Base-by-base conservation (phyloP, 2,888 invertebrate species). In the Fissipunctia ypsillon region DNA sequence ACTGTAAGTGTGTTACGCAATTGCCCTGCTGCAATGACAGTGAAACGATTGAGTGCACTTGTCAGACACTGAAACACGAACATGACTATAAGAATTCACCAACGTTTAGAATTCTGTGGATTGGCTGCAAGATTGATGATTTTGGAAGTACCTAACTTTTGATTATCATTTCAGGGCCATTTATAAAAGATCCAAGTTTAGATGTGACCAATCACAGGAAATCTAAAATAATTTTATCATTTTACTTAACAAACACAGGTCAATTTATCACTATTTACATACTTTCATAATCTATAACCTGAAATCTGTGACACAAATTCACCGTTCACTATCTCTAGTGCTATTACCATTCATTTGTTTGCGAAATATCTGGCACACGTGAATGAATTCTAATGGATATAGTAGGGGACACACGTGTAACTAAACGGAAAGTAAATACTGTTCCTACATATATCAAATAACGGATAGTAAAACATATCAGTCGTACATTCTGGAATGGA, bases 221-320 rank as follows among this genome's bases (percentile, higher is more conserved):
- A 56, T 38, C 57, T 19, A 3, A 43, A 3, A 61, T 25, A 7
- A 12, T 16, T 38, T 35, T 12, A 41, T 7, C 43, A 45, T 50
- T 48, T 14, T 16, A 22, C 7, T 28, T 31, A 38, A 41, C 16
- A 56, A 57, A 48, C 22, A 22, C 38, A 12, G 16, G 22, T 35
- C 16, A 59, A 74, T 43, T 65, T 43, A 68, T 76, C 68, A 76
- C n/a, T 41, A 54, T 56, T 48, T 56, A 43, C 25, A n/a, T 50
- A 54, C 31, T 10, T 31, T 19, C 10, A 28, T 41, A 41, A 73
- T 79, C 73, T 63, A 3, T 61, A 10, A n/a, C 16, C 54, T 45
- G 50, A 67, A 79, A 79, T 79, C 60, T 79, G 31, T 70, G 70
- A 67, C 67, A 79, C 54, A 28, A 60, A 72, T 78, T 45, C 1